Base-by-base conservation (phyloP, 2,888 invertebrate species). In the Cryptus armator region DNA sequence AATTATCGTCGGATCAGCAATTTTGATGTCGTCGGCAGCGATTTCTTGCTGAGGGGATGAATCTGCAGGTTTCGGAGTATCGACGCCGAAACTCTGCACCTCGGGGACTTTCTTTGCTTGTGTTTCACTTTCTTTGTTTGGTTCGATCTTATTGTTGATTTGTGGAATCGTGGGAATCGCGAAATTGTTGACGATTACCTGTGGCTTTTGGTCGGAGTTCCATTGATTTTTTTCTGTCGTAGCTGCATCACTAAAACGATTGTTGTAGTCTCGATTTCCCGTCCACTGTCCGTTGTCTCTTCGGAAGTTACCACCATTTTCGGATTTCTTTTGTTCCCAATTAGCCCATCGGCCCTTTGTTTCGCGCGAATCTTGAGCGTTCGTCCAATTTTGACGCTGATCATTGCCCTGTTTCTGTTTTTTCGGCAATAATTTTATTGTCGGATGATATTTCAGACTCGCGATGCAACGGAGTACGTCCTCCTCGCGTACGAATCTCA, bases 401-500 rank as follows among this genome's bases (percentile, higher is more conserved):
- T 66, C 76, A 6, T 19, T 3, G 37, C 24, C 2, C 4, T 86
- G 81, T 59, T 88, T 79, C 7, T 51, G 67, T 48, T 64, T 46
- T 53, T 79, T 79, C 51, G 79, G 79, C 43, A 86, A 51, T 9
- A 89, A 56, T 16, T 29, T 82, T 14, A 90, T 85, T 0, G 0
- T 1, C 2, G 32, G 7, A 56, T 85, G 24, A 66, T 85, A 62
- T 68, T 68, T 53, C 1, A 89, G 9, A 2, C 72, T 85, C 3
- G 83, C 4, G 10, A 89, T 29, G 37, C 87, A 89, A 12, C 53
- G 76, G 12, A 82, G 77, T 2, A 81, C 86, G 9, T 75, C 82
- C 2, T 89, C 83, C 48, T 79, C 4, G 3, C 62, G 75, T 44
- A 5, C 16, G 81, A 83, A 92, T 9, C 53, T 85, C 0, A 93